A percentile compares a stretch with the other conserved stretches of the same genome.
Evolutionary conservation across 2,797 vertebrate species (phyloP).

Genomic region (Oreochromis grahami): DNA sequence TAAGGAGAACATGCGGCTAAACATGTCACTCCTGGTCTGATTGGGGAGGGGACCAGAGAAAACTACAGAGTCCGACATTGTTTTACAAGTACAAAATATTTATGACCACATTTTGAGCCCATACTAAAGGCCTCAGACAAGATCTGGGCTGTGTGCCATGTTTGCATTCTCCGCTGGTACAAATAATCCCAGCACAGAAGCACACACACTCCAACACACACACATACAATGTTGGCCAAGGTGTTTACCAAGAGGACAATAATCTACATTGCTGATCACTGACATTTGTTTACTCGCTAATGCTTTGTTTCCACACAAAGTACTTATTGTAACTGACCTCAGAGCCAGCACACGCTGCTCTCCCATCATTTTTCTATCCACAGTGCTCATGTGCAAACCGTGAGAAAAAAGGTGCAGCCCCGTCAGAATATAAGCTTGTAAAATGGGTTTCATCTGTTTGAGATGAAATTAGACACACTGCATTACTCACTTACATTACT

Average conservation of each 20-base stretch:
- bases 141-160: neutral
- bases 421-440: neutral
- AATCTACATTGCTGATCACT: rapidly evolving
- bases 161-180: neutral
- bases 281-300: neutral
- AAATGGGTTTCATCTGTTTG: neutral
- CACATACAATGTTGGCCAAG: neutral
- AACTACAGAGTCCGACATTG: too few species aligned
- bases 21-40: too few species aligned
- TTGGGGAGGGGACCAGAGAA: too few species aligned
- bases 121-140: neutral
- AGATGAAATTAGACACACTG: neutral
- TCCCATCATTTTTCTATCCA: neutral
- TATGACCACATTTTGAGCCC: too few species aligned
- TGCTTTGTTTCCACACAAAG: neutral
- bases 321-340: neutral
- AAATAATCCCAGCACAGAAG: neutral
- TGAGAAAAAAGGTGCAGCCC: neutral
- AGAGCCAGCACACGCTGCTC: neutral
- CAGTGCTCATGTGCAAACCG: neutral
- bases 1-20: too few species aligned
- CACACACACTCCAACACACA: neutral
- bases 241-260: neutral
- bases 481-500: neutral
- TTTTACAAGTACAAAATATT: too few species aligned